Percentiles rank a stretch among this genome's conserved stretches.
phyloP scores from a whole-genome alignment of 1,140 invertebrate species.

The Paraescarpia echinospica region DNA sequence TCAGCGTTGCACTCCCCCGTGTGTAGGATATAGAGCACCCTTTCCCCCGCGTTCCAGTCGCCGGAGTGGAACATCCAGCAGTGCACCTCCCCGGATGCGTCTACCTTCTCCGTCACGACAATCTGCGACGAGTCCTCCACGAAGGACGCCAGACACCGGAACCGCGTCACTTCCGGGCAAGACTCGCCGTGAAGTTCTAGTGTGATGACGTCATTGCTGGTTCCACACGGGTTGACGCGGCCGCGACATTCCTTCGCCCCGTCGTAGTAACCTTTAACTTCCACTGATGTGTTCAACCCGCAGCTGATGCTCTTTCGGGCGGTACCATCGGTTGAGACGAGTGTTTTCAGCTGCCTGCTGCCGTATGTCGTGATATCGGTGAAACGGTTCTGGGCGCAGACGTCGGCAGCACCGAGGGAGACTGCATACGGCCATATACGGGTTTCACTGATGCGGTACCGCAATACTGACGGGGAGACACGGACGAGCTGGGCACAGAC shows the following conservation, averaged over 20 bases:
- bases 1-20: background rate
- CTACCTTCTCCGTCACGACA: background rate
- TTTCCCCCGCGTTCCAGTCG: background rate
- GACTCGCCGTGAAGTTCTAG: background rate
- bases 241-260: background rate
- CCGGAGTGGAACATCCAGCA: background rate
- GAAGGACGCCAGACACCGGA: background rate
- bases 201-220: background rate
- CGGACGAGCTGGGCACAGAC: constrained; percentile 14
- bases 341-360: background rate
- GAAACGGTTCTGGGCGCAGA: constrained; percentile 10
- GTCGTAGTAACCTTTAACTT: background rate
- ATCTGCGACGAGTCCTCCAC: background rate
- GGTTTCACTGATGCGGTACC: constrained; percentile 19
- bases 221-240: background rate
- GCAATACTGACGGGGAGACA: background rate
- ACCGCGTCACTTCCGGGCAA: background rate
- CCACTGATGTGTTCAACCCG: background rate
- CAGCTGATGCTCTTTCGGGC: background rate
- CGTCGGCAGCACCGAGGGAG: constrained; percentile 8
- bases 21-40: background rate
- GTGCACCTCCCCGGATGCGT: background rate
- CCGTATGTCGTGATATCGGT: background rate
- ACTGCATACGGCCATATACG: constrained; percentile 7
- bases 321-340: background rate